Evolutionary conservation across 2,888 invertebrate genomes (phyloP), one percentile per base, ranked within the genome.

Genomic region (Melanargia galathea): DNA sequence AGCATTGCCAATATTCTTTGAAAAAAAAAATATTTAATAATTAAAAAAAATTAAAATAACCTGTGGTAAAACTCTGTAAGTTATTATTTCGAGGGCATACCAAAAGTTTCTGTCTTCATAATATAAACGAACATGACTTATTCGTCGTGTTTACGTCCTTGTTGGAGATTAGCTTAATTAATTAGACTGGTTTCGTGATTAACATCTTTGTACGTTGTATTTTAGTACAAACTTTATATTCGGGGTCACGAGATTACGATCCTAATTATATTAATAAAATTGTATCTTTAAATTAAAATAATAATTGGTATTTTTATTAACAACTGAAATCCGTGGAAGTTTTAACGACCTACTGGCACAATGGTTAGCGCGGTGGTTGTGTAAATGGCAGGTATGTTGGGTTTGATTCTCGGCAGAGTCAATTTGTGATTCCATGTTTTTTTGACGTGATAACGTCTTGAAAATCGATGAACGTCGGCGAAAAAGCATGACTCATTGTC

Each of bases 141-240:
- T 60, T 70, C 60, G 58, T 60, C 66, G 65, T 67, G 68, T 71
- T 69, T 65, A 70, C 54, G 66, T 65, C 64, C 58, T 62, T 68
- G 69, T 71, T 63, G 67, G 30, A 68, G 66, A 69, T 72, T 71
- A 70, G 57, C 59, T 66, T 71, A 66, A 65, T 71, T 70, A 72
- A 69, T 68, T 63, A 61, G 59, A 45, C 60, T 16, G 24, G 46
- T 33, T 67, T 56, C 45, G 64, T 60, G 64, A 69, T 70, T 64
- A 63, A 65, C 5, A n/a, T 22, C 45, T 22, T 51, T 60, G 55
- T 64, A 61, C 56, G 22, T 35, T 35, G 33, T 48, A 57, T 46
- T 57, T 57, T 49, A 48, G n/a, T 58, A 57, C 59, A 55, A 59
- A 49, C 64, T 66, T 22, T 58, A 38, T 51, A 16, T 59, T 59